Evolutionary conservation across 2,888 invertebrate genomes (phyloP), one percentile per base, ranked within the genome.

Genomic region (Oxyscelio sp.): DNA sequence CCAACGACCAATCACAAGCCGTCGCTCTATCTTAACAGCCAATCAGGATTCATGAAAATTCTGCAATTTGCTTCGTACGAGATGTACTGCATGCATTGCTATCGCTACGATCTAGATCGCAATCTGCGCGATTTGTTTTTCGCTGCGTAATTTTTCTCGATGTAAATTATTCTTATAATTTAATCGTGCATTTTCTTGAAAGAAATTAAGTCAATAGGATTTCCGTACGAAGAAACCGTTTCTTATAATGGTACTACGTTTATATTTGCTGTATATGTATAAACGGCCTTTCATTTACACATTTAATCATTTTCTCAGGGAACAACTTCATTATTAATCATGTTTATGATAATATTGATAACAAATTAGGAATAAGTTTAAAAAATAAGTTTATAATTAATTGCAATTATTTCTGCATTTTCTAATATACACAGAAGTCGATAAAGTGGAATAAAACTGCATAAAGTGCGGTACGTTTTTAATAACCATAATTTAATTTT

Each of bases 1-100:
- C 27, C 38, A 19, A 24, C 40, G 63, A 27, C 56, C 61, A 63
- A 79, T 79, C 40, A 63, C 31, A 6, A 56, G 17, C 19, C 45
- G 27, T 22, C 22, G 11, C 4, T 27, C 24, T 71, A 70, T 79
- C 78, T 79, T 61, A 71, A 71, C 59, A 63, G 58, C 58, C 58
- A 80, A 80, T 80, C 73, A 19, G 43, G 66, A 70, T 63, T 78
- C 78, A 78, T 78, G 78, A 70, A 74, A 81, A 74, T 81, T 81
- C 58, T 68, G 81, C 61, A 81, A 81, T 81, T 81, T 74, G 73
- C 68, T 52, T 31, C 73, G 68, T 45, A 48, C 54, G 31, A 73
- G 54, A 81, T 81, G 38, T 68, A 74, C 74, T 54, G 61, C 54
- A 31, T 52, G 22, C 27, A 21, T 45, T 11, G 24, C 45, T 74